phyloP scores from a whole-genome alignment of 2,888 invertebrate genomes.

The Acanthococcus lagerstroemiae region DNA sequence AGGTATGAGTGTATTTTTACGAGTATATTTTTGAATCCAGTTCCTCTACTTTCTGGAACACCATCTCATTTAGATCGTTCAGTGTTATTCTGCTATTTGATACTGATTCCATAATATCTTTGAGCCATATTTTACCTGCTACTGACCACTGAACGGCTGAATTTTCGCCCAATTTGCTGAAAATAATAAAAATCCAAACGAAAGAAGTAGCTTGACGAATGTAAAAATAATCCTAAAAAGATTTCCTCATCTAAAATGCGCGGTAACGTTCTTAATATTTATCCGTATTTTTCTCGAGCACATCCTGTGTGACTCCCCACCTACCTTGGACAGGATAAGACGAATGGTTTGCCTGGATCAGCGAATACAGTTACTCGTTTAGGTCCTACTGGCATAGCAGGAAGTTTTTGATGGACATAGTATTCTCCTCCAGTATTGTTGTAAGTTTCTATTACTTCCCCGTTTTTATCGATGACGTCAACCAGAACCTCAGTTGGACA shows the following conservation, averaged over 20 bases:
- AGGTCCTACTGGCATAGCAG: constrained; percentile 43
- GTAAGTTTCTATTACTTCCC: constrained; percentile 48
- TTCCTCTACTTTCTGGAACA: not conserved
- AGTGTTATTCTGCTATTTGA: constrained; percentile 8
- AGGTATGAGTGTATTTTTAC: constrained; percentile 2
- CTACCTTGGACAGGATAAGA: constrained; percentile 17
- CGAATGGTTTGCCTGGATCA: not conserved
- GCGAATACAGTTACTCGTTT: constrained; percentile 38
- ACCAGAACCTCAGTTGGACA: constrained; percentile 46
- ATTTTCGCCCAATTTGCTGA: not conserved
- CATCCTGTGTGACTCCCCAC: too few relatives aligned
- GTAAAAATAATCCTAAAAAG: too few relatives aligned
- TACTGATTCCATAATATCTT: constrained; percentile 3
- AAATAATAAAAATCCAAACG: not conserved
- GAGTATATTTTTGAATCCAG: constrained; percentile 19
- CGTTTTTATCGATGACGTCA: constrained; percentile 46
- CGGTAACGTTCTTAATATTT: too few relatives aligned
- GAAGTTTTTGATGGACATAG: constrained; percentile 46
- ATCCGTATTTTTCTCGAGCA: not conserved
- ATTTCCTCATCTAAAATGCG: too few relatives aligned
- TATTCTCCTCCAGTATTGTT: constrained; percentile 54
- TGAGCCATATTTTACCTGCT: constrained; percentile 10
- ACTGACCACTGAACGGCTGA: constrained; percentile 11
- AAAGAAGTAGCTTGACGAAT: not conserved
- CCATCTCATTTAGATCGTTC: constrained; percentile 15